phyloP scores from a whole-genome alignment of 2,888 invertebrate genomes.

The Calameuta idolon region DNA sequence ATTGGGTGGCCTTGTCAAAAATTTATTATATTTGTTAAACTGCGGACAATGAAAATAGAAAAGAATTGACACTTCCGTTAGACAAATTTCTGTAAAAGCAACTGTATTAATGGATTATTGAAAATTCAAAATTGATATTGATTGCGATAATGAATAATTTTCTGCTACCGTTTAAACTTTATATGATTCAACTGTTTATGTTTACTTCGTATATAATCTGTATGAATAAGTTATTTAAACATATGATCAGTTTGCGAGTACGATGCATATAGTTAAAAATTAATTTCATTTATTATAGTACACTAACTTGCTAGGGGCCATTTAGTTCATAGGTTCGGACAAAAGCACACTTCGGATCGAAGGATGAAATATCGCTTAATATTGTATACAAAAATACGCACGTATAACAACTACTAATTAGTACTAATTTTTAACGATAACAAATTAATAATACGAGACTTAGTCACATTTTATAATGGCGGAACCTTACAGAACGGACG shows the following conservation, averaged over 20 bases:
- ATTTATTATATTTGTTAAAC: background rate
- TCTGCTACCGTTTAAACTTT: background rate
- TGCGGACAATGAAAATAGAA: background rate
- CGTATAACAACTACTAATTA: conserved; percentile 23
- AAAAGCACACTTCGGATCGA: conserved; percentile 19
- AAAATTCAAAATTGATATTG: background rate
- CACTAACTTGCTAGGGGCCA: conserved; percentile 25
- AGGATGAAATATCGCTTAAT: conserved; percentile 19
- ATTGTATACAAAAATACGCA: conserved; percentile 22
- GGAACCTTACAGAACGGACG: conserved; percentile 24
- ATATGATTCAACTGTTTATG: background rate
- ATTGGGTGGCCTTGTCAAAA: background rate
- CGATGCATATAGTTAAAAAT: conserved; percentile 8
- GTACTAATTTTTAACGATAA: conserved; percentile 25
- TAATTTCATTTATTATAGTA: conserved; percentile 13
- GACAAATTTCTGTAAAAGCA: background rate
- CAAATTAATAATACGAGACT: conserved; percentile 7
- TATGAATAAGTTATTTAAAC: background rate
- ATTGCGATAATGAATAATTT: background rate
- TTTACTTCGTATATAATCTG: background rate
- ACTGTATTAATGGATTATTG: background rate
- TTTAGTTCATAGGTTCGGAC: conserved; percentile 24
- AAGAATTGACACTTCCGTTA: background rate
- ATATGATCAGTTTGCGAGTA: conserved; percentile 7
- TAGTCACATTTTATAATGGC: conserved; percentile 27